Evolutionary conservation across 2,797 vertebrate genomes (phyloP).

Genomic region (Yasuhikotakia modesta): DNA sequence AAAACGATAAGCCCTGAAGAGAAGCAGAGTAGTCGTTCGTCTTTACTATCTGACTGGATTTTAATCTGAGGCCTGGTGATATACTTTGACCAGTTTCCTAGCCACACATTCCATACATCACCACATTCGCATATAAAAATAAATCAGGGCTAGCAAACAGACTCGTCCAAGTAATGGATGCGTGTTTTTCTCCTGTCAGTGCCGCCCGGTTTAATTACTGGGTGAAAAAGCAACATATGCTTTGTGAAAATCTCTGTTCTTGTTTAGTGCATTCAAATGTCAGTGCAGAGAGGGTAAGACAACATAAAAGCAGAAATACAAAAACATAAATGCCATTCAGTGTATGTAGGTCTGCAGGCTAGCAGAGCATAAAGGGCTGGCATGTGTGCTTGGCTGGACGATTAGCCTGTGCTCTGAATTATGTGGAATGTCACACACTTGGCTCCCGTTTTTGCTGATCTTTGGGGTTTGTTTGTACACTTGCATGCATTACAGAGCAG

Average conservation of each 20-base stretch:
- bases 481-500: conserved; percentile 49
- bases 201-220: conserved; percentile 5
- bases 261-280: conserved; percentile 70
- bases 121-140: conserved; percentile 69
- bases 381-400: conserved; percentile 70
- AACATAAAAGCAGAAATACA: conserved; percentile 63
- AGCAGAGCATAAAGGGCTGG: conserved; percentile 66
- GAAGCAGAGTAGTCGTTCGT: conserved; percentile 59
- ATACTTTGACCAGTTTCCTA: conserved; percentile 66
- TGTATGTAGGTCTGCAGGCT: conserved; percentile 69
- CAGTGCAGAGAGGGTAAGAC: conserved; percentile 59
- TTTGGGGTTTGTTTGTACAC: conserved; percentile 52
- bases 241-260: conserved; percentile 59
- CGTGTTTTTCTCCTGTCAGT: conserved; percentile 58
- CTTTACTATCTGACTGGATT: conserved; percentile 52
- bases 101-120: conserved; percentile 17
- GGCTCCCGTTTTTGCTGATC: conserved; percentile 60
- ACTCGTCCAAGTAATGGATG: conserved; percentile 69
- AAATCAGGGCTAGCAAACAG: conserved; percentile 71
- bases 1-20: conserved; percentile 39
- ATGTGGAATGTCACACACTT: conserved; percentile 70
- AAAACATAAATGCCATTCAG: conserved; percentile 73
- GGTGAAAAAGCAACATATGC: too few relatives aligned
- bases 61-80: conserved; percentile 55
- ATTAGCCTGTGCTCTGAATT: conserved; percentile 71